Base-by-base conservation (phyloP, 2,113 vertebrate genomes). In the Orientallactaga bullata region DNA sequence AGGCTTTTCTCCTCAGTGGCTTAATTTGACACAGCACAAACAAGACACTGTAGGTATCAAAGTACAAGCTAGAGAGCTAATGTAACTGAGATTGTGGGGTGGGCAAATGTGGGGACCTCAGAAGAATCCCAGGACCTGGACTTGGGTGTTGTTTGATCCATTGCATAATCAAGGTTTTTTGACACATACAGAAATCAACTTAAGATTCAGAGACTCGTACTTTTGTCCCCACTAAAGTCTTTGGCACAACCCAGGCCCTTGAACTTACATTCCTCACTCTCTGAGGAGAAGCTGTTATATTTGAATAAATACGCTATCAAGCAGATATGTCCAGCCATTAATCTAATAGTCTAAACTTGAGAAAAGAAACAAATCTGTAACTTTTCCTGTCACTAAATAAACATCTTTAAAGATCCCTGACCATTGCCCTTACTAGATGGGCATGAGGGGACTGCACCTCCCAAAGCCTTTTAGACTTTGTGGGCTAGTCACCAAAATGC, bases 351-450 rank as follows among this genome's bases (percentile, higher is more conserved):
- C 78, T 37, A 72, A 11, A 18, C 63, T 84, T 77, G 3, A 21
- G 39, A 94, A 84, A 83, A 94, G 32, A 90, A 94, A 71, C 26
- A 55, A 69, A 61, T 61, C 35, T 69, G 35, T 79, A 65, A 85
- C 24, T 60, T 65, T 65, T 87, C 28, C 24, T 81, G 8, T 69
- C 74, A 58, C 26, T 55, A 79, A 89, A 91, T 72, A 66, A 88
- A 15, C 26, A 58, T 61, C 24, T 9, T 58, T 72, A 39, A 69
- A 37, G 24, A 55, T 68, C 69, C 74, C 65, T 7, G 37, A 39
- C 9, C 35, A 66, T 87, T 92, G 55, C 32, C 30, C 42, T 51
- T 89, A 89, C 76, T 61, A 66, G 24, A 55, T 72, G 15, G n/a
- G 12, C 0, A 8, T 7, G 1, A 3, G 7, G 5, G 10, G n/a